Conservation (phyloP, 2,797 vertebrate genomes). For the Gambelia wislizenii region DNA sequence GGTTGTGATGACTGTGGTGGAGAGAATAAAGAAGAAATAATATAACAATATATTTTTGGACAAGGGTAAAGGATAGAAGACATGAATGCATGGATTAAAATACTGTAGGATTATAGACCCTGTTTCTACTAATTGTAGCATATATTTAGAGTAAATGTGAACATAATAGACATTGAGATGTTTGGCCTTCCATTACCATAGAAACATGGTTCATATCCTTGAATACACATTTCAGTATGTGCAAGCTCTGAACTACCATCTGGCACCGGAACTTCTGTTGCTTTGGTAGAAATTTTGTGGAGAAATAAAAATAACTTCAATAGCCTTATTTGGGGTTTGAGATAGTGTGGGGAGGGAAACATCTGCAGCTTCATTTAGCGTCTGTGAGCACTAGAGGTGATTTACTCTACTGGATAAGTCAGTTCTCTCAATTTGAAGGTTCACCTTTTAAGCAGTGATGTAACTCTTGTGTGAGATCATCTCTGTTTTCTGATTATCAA, state of each 20-base stretch:
- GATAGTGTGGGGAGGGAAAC: not conserved
- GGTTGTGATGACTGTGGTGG: not conserved
- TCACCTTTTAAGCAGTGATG: not conserved
- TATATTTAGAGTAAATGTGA: conserved; percentile 64
- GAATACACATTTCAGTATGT: conserved; percentile 58
- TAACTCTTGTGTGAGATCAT: not conserved
- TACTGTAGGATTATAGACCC: not conserved
- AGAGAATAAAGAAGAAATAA: not conserved
- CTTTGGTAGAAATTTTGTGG: conserved; percentile 61
- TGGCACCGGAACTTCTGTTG: conserved; percentile 64
- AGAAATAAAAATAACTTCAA: conserved; percentile 61
- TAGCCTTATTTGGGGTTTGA: conserved; percentile 58
- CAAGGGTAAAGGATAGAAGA: not conserved
- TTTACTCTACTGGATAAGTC: conserved; percentile 38
- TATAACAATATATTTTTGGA: not conserved
- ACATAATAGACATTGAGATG: conserved; percentile 56
- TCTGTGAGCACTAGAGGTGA: conserved; percentile 10
- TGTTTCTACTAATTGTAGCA: conserved; percentile 46
- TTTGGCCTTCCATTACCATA: conserved; percentile 69
- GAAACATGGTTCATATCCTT: conserved; percentile 68
- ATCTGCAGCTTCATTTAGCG: conserved; percentile 19
- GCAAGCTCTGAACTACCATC: conserved; percentile 66
- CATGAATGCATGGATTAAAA: not conserved
- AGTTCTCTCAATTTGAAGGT: conserved; percentile 11
- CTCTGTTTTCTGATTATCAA: not conserved